Evolutionary conservation across 2,888 invertebrate genomes (phyloP).

Genomic region (Cheilosia variabilis): DNA sequence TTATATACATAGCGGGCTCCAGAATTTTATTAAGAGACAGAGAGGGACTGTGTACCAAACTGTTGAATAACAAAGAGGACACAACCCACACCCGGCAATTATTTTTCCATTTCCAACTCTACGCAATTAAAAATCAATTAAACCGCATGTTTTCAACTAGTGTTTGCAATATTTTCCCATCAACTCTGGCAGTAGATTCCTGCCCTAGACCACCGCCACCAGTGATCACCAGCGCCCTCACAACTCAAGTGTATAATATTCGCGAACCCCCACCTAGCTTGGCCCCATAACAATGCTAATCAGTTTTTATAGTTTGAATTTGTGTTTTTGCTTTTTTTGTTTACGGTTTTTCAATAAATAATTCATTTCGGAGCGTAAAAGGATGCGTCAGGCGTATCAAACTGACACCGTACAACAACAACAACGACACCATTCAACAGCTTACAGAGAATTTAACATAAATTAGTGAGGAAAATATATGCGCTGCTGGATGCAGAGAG

Average conservation of each 20-base stretch:
- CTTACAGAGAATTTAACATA: slow-evolving; percentile 71
- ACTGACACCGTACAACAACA: slow-evolving; percentile 64
- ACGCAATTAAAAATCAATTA: slow-evolving; percentile 11
- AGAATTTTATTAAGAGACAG: no score
- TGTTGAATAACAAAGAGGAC: no score
- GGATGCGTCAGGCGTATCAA: slow-evolving; percentile 56
- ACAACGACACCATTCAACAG: slow-evolving; percentile 72
- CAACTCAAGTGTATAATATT: background rate
- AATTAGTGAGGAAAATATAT: slow-evolving; percentile 56
- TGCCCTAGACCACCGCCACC: background rate
- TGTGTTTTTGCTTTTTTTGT: background rate
- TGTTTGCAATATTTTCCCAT: background rate
- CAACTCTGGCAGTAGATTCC: background rate
- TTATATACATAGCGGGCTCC: no score
- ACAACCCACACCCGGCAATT: background rate
- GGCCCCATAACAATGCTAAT: slow-evolving; percentile 53
- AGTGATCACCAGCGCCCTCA: slow-evolving; percentile 3
- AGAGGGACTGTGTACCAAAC: no score
- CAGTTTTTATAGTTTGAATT: background rate
- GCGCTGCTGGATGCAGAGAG: slow-evolving; percentile 2
- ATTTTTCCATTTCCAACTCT: background rate
- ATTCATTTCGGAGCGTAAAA: slow-evolving; percentile 52
- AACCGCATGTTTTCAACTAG: background rate
- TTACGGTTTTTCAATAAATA: slow-evolving; percentile 51
- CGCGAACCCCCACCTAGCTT: background rate